A percentile compares a stretch with the other conserved stretches of the same genome.
These are phyloP conservation scores for Spea multiplicata DNA, from an alignment of 2,113 vertebrate genomes.

Conservation along the genomic window DNA sequence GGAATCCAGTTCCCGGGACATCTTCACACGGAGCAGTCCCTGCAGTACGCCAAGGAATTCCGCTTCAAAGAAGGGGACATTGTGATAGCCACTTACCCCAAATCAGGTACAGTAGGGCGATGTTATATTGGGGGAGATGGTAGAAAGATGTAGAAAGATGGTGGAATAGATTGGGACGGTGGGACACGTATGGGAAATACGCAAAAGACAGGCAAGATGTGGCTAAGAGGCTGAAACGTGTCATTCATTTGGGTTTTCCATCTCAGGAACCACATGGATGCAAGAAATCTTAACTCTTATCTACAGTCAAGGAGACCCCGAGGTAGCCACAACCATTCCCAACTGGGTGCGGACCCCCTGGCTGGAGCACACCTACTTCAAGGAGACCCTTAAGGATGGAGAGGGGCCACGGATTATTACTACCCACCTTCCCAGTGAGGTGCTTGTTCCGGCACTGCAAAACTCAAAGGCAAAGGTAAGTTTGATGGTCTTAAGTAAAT, in stretches of 20 bases:
- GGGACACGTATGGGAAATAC: too few relatives aligned
- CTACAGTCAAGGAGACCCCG: conserved; percentile 62
- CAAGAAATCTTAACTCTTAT: conserved; percentile 80
- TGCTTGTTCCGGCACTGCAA: conserved; percentile 66
- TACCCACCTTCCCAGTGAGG: conserved; percentile 71
- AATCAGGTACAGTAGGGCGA: conserved; percentile 69
- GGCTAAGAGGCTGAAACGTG: too few relatives aligned
- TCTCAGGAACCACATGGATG: conserved; percentile 84
- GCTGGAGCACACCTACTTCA: conserved; percentile 77
- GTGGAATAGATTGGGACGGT: too few relatives aligned
- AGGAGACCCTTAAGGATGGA: conserved; percentile 47
- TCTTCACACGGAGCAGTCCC: conserved; percentile 73
- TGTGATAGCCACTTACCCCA: conserved; percentile 78
- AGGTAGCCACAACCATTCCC: conserved; percentile 63
- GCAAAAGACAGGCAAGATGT: too few relatives aligned
- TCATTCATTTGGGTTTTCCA: not conserved
- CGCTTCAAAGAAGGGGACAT: conserved; percentile 69
- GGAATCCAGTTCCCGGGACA: conserved; percentile 74
- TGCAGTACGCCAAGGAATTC: conserved; percentile 66
- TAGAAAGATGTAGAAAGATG: too few relatives aligned
- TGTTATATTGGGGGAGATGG: too few relatives aligned
- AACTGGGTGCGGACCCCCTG: conserved; percentile 80
- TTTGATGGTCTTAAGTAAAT: not conserved
- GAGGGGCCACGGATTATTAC: conserved; percentile 66
- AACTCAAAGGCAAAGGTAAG: conserved; percentile 72